Evolutionary conservation across 2,888 invertebrate species (phyloP).

Genomic region (Glyphotaelius pellucidus): DNA sequence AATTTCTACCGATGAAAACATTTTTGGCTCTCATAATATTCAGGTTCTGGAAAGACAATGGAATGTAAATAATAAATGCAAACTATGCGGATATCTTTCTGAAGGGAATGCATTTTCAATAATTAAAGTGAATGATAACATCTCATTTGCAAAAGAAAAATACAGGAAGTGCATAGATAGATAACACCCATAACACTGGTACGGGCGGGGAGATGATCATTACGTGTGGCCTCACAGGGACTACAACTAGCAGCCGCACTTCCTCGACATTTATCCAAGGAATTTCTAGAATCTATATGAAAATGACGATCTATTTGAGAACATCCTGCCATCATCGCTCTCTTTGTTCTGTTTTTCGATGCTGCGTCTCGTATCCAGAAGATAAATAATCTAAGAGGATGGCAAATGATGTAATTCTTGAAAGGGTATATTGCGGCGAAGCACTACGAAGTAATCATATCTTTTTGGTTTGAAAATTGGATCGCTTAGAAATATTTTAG

Average conservation of each 20-base stretch:
- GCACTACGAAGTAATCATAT: no score
- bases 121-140: not conserved
- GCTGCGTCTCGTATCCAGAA: not conserved
- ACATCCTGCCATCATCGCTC: constrained; percentile 3
- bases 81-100: not conserved
- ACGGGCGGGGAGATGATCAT: not conserved
- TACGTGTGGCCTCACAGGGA: not conserved
- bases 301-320: constrained; percentile 22
- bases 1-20: not conserved
- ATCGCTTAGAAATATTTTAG: no score
- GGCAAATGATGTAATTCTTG: not conserved
- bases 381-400: not conserved
- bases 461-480: no score
- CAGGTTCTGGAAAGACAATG: not conserved
- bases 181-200: not conserved
- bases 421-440: not conserved
- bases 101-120: not conserved
- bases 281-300: constrained; percentile 21
- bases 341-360: not conserved
- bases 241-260: not conserved
- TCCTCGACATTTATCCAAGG: not conserved
- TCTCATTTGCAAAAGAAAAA: not conserved
- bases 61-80: not conserved
- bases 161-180: not conserved
- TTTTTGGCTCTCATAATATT: not conserved